These are phyloP conservation scores for Rhinella marina DNA, from an alignment of 2,797 vertebrate genomes.

Conservation along the genomic window DNA sequence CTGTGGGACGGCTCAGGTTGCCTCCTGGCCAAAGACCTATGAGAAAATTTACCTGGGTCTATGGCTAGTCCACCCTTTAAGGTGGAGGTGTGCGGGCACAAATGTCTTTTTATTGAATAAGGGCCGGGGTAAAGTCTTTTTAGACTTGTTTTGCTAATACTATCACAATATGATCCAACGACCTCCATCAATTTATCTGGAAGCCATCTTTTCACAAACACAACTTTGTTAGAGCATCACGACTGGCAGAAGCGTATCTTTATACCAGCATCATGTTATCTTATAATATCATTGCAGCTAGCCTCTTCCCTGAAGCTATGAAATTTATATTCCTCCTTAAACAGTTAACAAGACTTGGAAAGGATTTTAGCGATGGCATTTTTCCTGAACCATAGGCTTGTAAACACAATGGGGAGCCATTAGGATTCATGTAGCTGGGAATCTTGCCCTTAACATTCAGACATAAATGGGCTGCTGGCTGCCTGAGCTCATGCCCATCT, in stretches of 20 bases:
- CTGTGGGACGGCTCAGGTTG: no score
- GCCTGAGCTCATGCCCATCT: conserved; percentile 57
- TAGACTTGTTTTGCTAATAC: background rate
- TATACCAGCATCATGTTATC: background rate
- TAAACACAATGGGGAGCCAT: conserved; percentile 62
- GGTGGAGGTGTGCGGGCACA: background rate
- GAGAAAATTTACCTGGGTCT: no score
- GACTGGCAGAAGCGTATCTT: background rate
- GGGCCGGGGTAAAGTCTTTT: background rate
- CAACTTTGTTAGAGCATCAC: background rate
- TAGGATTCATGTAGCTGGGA: conserved; percentile 62
- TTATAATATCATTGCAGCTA: conserved; percentile 4
- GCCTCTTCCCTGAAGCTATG: conserved; percentile 43
- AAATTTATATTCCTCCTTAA: conserved; percentile 57
- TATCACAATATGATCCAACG: background rate
- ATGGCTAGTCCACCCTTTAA: no score
- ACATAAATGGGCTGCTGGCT: conserved; percentile 61
- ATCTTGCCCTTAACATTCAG: conserved; percentile 62
- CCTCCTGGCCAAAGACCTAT: no score
- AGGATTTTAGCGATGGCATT: conserved; percentile 62
- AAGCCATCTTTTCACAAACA: background rate
- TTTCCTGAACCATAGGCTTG: conserved; percentile 63
- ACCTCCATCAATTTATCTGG: background rate
- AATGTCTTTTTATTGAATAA: background rate
- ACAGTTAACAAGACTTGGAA: conserved; percentile 62